These are phyloP conservation scores for Craseonycteris thonglongyai DNA, from an alignment of 2,113 vertebrate genomes.

Conservation along the genomic window DNA sequence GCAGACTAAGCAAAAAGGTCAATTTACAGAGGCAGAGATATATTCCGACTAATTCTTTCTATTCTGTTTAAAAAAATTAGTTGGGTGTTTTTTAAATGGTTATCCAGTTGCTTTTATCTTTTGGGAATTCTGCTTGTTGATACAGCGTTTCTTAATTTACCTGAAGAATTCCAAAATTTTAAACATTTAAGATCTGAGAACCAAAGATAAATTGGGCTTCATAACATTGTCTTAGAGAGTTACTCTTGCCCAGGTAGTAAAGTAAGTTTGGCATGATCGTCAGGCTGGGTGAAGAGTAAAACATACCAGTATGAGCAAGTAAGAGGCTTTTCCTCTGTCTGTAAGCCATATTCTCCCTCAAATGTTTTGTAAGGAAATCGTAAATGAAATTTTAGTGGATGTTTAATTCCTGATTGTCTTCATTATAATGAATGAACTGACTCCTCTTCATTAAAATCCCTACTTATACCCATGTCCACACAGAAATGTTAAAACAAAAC, in stretches of 20 bases:
- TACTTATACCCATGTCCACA: neutral
- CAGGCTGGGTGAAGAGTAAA: neutral
- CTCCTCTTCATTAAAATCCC: neutral
- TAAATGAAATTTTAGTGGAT: neutral
- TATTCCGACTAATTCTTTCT: neutral
- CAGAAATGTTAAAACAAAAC: neutral
- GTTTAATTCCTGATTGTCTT: neutral
- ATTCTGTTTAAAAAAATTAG: neutral
- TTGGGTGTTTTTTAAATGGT: neutral
- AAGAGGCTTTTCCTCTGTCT: neutral
- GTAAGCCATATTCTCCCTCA: slow-evolving; percentile 8
- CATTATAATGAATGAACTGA: neutral
- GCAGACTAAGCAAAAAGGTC: neutral
- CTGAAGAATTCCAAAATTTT: neutral
- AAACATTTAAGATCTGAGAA: neutral
- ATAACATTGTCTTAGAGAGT: neutral
- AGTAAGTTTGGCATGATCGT: neutral
- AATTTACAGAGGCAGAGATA: neutral
- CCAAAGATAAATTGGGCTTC: slow-evolving; percentile 4
- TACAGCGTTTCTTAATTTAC: neutral
- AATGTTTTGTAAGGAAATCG: neutral
- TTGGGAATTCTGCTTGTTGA: neutral
- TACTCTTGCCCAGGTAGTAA: neutral
- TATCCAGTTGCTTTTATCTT: neutral
- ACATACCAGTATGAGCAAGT: neutral